These are phyloP conservation scores for Nematolebias whitei DNA, from an alignment of 2,113 vertebrate genomes.

Conservation along the genomic window DNA sequence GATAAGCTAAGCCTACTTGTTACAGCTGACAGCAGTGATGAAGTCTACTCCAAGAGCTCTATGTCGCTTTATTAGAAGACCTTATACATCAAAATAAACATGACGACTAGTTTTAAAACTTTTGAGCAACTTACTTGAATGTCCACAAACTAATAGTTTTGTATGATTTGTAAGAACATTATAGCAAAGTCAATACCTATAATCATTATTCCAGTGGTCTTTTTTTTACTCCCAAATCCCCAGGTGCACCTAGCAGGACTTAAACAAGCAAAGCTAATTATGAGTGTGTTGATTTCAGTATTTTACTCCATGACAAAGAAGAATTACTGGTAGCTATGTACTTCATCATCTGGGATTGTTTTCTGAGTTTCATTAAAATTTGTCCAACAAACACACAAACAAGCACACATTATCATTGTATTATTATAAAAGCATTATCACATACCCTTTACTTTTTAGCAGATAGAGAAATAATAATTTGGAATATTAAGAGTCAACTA, in stretches of 20 bases:
- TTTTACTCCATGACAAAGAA: constrained; percentile 63
- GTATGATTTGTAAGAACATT: constrained; percentile 4
- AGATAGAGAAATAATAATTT: not conserved
- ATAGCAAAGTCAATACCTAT: not conserved
- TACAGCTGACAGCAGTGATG: constrained; percentile 51
- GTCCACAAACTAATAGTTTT: constrained; percentile 1
- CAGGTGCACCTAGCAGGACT: constrained; percentile 46
- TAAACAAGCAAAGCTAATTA: constrained; percentile 55
- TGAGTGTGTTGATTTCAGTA: constrained; percentile 48
- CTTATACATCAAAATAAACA: constrained; percentile 4
- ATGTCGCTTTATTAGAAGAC: constrained; percentile 4
- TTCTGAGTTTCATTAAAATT: too few species aligned
- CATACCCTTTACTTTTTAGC: too few species aligned
- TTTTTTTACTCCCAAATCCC: constrained; percentile 37
- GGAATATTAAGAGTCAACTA: not conserved
- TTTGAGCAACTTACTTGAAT: constrained; percentile 1
- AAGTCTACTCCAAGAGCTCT: constrained; percentile 16
- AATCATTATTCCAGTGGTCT: constrained; percentile 19
- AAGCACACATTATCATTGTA: too few species aligned
- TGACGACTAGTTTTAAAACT: not conserved
- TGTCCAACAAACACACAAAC: too few species aligned
- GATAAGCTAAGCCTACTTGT: constrained; percentile 63
- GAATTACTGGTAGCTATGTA: constrained; percentile 37
- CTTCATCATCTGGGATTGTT: too few species aligned
- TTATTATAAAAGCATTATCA: too few species aligned